These are phyloP conservation scores for Andrena bucephala DNA, from an alignment of 2,888 invertebrate species.

Conservation along the genomic window DNA sequence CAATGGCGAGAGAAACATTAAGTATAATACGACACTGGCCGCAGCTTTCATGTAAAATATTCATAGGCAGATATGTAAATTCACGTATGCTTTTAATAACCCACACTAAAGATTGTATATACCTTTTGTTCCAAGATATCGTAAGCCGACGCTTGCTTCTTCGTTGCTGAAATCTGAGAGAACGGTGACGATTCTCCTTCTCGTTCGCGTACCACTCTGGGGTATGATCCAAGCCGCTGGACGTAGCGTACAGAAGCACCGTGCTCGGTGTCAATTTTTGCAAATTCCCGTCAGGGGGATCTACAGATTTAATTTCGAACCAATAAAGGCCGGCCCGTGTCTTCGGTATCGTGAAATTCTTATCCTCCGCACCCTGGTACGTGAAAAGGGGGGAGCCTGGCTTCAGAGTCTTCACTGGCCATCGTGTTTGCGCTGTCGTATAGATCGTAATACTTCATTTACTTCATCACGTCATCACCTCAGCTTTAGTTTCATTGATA, in stretches of 20 bases:
- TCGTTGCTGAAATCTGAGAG: slow-evolving; percentile 81
- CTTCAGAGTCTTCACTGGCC: slow-evolving; percentile 82
- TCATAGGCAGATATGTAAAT: neutral
- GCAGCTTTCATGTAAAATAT: neutral
- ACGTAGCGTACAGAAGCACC: slow-evolving; percentile 82
- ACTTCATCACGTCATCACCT: neutral
- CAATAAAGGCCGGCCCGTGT: slow-evolving; percentile 82
- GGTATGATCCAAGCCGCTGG: slow-evolving; percentile 77
- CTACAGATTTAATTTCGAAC: slow-evolving; percentile 81
- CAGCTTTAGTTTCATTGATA: neutral
- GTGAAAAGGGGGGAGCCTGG: slow-evolving; percentile 82
- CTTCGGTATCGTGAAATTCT: slow-evolving; percentile 82
- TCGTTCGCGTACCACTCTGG: slow-evolving; percentile 72
- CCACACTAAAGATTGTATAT: slow-evolving; percentile 14
- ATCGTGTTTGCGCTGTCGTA: slow-evolving; percentile 68
- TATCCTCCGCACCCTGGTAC: slow-evolving; percentile 82
- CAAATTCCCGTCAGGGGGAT: slow-evolving; percentile 47
- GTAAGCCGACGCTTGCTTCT: slow-evolving; percentile 82
- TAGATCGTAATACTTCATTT: slow-evolving; percentile 29
- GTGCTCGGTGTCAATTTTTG: slow-evolving; percentile 74
- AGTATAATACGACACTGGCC: too few relatives aligned
- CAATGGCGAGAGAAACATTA: too few relatives aligned
- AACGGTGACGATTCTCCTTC: slow-evolving; percentile 73
- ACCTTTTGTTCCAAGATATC: slow-evolving; percentile 84
- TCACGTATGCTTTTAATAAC: neutral